A percentile compares a stretch with the other conserved stretches of the same genome.
Conservation (phyloP, 2,113 vertebrate species). For the Axis porcinus region DNA sequence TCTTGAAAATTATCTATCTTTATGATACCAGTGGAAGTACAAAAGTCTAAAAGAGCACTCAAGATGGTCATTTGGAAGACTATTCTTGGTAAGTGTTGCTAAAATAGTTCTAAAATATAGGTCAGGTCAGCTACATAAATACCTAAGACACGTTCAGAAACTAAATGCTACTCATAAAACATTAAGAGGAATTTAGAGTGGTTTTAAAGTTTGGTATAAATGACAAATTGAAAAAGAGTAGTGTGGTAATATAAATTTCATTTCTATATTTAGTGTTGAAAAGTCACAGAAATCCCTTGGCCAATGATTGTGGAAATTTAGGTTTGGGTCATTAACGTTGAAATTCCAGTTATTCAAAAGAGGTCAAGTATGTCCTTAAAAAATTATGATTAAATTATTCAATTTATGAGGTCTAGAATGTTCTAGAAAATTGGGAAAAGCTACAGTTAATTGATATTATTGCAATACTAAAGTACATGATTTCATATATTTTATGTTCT, state of each 20-base stretch:
- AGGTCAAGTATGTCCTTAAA: slow-evolving; percentile 25
- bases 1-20: not conserved
- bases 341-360: slow-evolving; percentile 14
- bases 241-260: slow-evolving; percentile 14
- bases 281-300: slow-evolving; percentile 46
- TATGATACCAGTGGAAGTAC: not conserved
- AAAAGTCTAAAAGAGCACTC: not conserved
- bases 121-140: not conserved
- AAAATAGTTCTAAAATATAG: not conserved
- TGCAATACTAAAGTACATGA: not conserved
- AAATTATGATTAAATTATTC: slow-evolving; percentile 22
- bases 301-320: not conserved
- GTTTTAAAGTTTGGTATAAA: slow-evolving; percentile 38
- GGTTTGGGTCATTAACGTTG: not conserved
- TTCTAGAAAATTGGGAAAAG: not conserved
- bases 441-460: not conserved
- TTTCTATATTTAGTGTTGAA: slow-evolving; percentile 52
- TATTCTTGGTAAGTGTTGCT: not conserved
- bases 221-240: slow-evolving; percentile 34
- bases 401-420: not conserved
- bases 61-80: not conserved
- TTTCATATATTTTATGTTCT: not conserved
- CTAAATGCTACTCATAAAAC: slow-evolving; percentile 53
- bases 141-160: not conserved
- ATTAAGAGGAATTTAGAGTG: slow-evolving; percentile 54